A percentile compares a stretch with the other conserved stretches of the same genome.
Conservation (phyloP, 2,113 vertebrate genomes). For the Panurus biarmicus region DNA sequence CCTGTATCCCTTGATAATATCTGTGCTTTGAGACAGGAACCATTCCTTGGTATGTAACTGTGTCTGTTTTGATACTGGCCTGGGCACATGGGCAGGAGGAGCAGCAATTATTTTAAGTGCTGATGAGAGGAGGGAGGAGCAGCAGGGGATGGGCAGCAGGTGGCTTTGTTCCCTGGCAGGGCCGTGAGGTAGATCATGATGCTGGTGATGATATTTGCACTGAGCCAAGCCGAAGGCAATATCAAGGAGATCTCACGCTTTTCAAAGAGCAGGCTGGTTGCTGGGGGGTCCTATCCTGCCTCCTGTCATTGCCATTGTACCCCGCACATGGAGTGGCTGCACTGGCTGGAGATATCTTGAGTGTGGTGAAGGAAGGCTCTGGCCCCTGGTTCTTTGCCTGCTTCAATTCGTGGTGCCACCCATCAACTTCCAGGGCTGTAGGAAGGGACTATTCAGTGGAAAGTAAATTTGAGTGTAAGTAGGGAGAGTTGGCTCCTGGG, state of each 20-base stretch:
- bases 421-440: background rate
- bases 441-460: background rate
- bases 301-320: background rate
- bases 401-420: background rate
- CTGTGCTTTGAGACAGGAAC: background rate
- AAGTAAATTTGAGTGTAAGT: background rate
- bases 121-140: background rate
- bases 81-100: background rate
- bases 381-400: background rate
- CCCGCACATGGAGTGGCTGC: background rate
- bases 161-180: background rate
- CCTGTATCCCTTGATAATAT: background rate
- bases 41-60: accelerated
- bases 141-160: background rate
- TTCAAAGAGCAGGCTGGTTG: background rate
- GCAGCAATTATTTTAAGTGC: background rate
- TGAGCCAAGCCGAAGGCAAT: accelerated
- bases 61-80: accelerated
- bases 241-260: accelerated
- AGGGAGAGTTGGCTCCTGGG: background rate
- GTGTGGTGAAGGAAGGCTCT: background rate
- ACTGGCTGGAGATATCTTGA: background rate
- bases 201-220: background rate
- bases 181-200: accelerated
- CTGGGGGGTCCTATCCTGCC: background rate